phyloP scores from a whole-genome alignment of 23 tunicate genomes.

The Phallusia fumigata region DNA sequence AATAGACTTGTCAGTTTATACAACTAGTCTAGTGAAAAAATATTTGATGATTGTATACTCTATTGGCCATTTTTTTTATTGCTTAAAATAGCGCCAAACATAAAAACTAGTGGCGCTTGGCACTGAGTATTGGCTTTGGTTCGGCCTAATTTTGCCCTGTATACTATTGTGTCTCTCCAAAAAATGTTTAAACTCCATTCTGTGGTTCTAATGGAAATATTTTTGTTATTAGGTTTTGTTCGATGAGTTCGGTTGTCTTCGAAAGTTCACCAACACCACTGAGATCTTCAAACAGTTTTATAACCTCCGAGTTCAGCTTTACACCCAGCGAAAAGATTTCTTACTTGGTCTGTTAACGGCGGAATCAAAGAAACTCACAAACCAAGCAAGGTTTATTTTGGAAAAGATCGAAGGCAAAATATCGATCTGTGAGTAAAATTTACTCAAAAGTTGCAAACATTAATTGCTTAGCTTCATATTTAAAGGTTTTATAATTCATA shows the following conservation, averaged over 20 bases:
- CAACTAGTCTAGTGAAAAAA: too few species aligned
- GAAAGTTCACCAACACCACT: constrained; percentile 51
- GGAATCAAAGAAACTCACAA: constrained; percentile 66
- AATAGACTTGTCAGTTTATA: too few species aligned
- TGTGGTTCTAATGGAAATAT: too few species aligned
- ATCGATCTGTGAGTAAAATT: constrained; percentile 52
- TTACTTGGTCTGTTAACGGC: constrained; percentile 81
- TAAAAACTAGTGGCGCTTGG: too few species aligned
- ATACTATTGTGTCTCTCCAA: too few species aligned
- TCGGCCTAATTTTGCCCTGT: too few species aligned
- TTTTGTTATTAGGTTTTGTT: constrained; percentile 66
- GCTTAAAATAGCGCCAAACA: too few species aligned
- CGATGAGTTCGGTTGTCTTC: constrained; percentile 80
- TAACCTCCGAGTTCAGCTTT: constrained; percentile 59
- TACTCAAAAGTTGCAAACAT: neutral
- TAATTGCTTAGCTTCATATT: too few species aligned
- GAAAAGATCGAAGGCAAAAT: constrained; percentile 94
- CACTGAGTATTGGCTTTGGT: too few species aligned
- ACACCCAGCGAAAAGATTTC: constrained; percentile 77
- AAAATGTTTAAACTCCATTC: too few species aligned
- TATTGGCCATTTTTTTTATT: too few species aligned
- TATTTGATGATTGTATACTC: too few species aligned
- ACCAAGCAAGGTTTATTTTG: constrained; percentile 92
- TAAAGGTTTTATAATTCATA: neutral
- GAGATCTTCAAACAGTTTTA: constrained; percentile 76